phyloP scores from a whole-genome alignment of 2,797 vertebrate genomes.

The Lateolabrax maculatus region DNA sequence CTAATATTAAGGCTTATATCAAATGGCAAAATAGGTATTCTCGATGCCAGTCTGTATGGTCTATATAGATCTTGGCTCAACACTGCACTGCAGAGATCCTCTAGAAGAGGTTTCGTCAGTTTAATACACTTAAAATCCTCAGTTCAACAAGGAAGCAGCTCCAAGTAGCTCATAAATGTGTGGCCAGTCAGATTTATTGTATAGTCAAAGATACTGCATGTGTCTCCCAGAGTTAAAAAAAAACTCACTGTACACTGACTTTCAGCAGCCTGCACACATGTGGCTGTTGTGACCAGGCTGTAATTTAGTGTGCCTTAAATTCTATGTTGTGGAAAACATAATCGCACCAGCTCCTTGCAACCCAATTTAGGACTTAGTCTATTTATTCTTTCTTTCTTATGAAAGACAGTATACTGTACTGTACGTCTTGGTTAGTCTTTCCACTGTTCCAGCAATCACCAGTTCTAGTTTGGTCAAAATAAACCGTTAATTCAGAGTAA shows the following conservation, averaged over 20 bases:
- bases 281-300: background rate
- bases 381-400: conserved; percentile 3
- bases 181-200: no score
- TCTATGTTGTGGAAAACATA: conserved; percentile 23
- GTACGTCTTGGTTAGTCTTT: no score
- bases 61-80: background rate
- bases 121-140: conserved; percentile 1
- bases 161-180: background rate
- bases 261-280: conserved; percentile 14
- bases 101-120: conserved; percentile 23
- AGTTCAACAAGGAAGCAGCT: background rate
- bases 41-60: background rate
- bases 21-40: background rate
- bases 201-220: background rate
- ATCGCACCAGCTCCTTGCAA: background rate
- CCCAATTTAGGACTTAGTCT: background rate
- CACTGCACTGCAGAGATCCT: background rate
- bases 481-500: no score
- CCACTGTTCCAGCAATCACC: no score
- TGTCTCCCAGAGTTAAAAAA: background rate
- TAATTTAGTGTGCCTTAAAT: conserved; percentile 35
- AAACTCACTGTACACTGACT: background rate
- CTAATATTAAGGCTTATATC: background rate
- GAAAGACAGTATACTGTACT: background rate
- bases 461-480: no score